These are phyloP conservation scores for Tenualosa thibaudeaui DNA, from an alignment of 2,797 vertebrate genomes.

Conservation along the genomic window DNA sequence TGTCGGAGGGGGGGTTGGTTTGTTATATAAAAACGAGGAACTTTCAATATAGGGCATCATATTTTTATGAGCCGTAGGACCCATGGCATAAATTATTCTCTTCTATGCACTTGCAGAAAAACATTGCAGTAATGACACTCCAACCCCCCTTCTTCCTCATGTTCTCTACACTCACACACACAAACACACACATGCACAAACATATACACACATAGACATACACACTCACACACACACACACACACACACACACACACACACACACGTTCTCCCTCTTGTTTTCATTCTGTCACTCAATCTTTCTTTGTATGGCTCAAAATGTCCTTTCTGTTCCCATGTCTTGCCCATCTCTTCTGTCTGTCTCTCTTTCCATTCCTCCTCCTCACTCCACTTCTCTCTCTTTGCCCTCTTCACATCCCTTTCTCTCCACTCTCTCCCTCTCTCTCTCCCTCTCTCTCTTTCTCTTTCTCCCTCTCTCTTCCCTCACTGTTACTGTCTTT, in stretches of 20 bases:
- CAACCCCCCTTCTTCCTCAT: slow-evolving; percentile 6
- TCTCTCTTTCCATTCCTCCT: neutral
- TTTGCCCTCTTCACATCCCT: neutral
- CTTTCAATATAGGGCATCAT: slow-evolving; percentile 56
- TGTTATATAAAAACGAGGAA: slow-evolving; percentile 31
- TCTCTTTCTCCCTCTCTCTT: neutral
- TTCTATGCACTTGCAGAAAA: slow-evolving; percentile 55
- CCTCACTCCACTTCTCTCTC: neutral
- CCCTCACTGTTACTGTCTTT: neutral
- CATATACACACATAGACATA: too few species aligned
- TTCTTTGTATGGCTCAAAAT: slow-evolving; percentile 1
- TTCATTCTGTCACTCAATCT: neutral
- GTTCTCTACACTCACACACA: neutral
- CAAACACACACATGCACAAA: neutral
- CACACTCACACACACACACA: too few species aligned
- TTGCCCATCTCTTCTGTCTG: neutral
- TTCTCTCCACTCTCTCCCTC: neutral
- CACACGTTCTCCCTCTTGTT: too few species aligned
- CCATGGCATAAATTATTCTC: slow-evolving; percentile 63
- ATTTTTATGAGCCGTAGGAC: slow-evolving; percentile 60
- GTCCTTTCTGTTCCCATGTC: neutral
- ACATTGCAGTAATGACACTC: slow-evolving; percentile 54
- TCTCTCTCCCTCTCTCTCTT: neutral
- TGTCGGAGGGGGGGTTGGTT: neutral
- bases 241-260: too few species aligned